phyloP scores from a whole-genome alignment of 2,797 vertebrate species.

The Rhinatrema bivittatum region DNA sequence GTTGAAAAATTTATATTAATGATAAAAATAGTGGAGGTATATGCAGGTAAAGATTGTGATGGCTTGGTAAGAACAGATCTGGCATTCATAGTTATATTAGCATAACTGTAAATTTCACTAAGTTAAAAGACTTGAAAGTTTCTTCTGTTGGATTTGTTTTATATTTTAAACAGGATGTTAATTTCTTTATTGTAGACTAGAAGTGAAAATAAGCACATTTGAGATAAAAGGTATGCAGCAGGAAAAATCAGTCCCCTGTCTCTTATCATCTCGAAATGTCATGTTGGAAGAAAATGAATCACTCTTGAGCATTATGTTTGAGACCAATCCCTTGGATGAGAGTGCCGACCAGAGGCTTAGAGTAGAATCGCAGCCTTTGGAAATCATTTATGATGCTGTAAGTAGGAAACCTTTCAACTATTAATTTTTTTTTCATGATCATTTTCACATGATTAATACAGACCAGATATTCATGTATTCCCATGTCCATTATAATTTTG shows the following conservation, averaged over 20 bases:
- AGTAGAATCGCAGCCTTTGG: slow-evolving; percentile 85
- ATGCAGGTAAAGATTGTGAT: no score
- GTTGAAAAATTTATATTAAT: no score
- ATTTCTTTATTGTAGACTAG: slow-evolving; percentile 72
- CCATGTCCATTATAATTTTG: slow-evolving; percentile 17
- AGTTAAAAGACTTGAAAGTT: no score
- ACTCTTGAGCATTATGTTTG: slow-evolving; percentile 81
- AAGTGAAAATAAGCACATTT: slow-evolving; percentile 75
- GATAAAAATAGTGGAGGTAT: no score
- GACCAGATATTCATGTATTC: no score
- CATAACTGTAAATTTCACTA: no score
- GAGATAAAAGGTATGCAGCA: slow-evolving; percentile 75
- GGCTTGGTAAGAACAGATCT: no score
- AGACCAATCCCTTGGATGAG: slow-evolving; percentile 87
- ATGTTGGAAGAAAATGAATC: slow-evolving; percentile 56
- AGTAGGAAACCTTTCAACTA: slow-evolving; percentile 41
- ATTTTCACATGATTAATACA: no score
- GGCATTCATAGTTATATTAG: no score
- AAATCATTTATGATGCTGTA: slow-evolving; percentile 95
- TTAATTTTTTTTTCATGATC: neutral
- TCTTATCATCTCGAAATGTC: slow-evolving; percentile 74
- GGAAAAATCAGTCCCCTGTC: slow-evolving; percentile 57
- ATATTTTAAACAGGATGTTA: no score
- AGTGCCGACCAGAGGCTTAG: slow-evolving; percentile 76
- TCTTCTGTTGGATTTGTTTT: no score